Conservation (phyloP, 1,140 invertebrate genomes). For the Octopus bimaculoides region DNA sequence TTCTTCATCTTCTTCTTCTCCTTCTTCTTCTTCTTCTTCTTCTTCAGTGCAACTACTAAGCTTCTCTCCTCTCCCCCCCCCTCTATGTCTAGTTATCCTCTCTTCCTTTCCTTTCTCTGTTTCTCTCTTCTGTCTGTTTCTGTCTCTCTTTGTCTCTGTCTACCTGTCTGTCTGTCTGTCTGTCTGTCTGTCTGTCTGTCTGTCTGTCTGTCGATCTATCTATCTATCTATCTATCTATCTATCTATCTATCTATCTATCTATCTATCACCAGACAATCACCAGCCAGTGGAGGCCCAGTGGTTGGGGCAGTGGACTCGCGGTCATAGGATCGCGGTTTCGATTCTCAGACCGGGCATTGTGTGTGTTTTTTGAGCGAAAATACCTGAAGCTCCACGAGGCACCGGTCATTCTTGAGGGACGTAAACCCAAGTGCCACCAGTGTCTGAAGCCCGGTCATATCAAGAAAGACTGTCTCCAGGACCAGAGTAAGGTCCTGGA, state of each 20-base stretch:
- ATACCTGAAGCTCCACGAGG: not conserved
- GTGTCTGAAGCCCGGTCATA: too few species aligned
- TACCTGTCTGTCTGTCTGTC: not conserved
- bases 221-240: not conserved
- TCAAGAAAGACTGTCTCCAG: too few species aligned
- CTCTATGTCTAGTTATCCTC: not conserved
- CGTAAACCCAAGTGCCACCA: not conserved
- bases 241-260: not conserved
- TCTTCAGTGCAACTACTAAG: not conserved
- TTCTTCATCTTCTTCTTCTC: not conserved
- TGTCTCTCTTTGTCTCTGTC: not conserved
- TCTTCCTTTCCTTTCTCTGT: not conserved
- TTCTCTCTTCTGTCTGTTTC: not conserved
- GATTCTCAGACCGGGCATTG: not conserved
- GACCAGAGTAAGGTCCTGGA: too few species aligned
- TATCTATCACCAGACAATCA: not conserved
- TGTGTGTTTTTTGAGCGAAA: not conserved
- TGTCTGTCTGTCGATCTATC: not conserved
- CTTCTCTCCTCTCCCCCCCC: not conserved
- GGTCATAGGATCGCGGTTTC: not conserved
- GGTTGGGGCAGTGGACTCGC: too few species aligned
- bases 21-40: not conserved
- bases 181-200: not conserved
- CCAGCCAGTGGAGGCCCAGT: too few species aligned
- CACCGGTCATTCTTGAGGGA: not conserved